Evolutionary conservation across 2,797 vertebrate species (phyloP).

Genomic region (Rhinophrynus dorsalis): DNA sequence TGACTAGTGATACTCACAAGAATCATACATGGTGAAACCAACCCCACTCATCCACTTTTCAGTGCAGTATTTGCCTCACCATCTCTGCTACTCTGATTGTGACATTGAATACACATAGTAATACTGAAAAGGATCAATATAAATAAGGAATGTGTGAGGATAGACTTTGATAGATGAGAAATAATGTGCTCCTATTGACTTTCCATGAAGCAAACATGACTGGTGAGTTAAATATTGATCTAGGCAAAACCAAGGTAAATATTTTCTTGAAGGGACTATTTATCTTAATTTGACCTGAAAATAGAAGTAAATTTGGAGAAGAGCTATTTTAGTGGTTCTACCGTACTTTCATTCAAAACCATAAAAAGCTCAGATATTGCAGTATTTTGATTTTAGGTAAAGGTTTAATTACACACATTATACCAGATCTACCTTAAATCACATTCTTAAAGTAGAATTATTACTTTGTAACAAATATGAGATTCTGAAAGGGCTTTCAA

Average conservation of each 20-base stretch:
- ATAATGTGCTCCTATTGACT: conserved; percentile 27
- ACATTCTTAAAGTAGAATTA: too few species aligned
- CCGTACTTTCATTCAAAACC: too few species aligned
- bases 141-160: not conserved
- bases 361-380: too few species aligned
- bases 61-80: not conserved
- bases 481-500: too few species aligned
- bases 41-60: too few species aligned
- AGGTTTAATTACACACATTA: too few species aligned
- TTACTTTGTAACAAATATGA: too few species aligned
- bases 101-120: not conserved
- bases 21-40: too few species aligned
- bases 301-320: not conserved
- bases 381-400: too few species aligned
- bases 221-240: conserved; percentile 26
- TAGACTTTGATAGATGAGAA: conserved; percentile 11
- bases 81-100: not conserved
- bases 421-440: too few species aligned
- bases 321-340: not conserved
- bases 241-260: conserved; percentile 10
- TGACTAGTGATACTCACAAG: too few species aligned
- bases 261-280: conserved; percentile 10
- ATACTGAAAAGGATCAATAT: not conserved
- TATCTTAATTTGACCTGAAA: conserved; percentile 12
- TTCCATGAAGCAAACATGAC: conserved; percentile 29